Conservation (phyloP, 2,888 invertebrate species). For the Augiades crinisus region DNA sequence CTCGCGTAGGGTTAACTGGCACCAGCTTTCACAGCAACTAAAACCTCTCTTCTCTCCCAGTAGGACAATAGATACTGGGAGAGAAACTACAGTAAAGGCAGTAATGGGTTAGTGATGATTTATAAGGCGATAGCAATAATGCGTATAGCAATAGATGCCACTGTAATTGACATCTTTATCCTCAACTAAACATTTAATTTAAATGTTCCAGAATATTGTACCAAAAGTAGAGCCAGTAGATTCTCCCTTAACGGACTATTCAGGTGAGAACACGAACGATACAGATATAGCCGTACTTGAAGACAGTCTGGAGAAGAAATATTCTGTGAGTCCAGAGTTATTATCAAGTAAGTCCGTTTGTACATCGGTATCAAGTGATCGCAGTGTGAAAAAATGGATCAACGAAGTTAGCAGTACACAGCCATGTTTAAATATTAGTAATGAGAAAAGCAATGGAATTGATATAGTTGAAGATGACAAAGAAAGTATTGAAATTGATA, state of each 20-base stretch:
- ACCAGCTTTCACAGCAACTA: too few relatives aligned
- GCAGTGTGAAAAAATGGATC: slow-evolving; percentile 60
- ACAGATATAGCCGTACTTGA: slow-evolving; percentile 64
- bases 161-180: too few relatives aligned
- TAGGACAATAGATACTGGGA: too few relatives aligned
- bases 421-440: slow-evolving; percentile 54
- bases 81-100: too few relatives aligned
- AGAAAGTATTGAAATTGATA: slow-evolving; percentile 69
- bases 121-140: too few relatives aligned
- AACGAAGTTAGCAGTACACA: slow-evolving; percentile 74
- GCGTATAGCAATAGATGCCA: too few relatives aligned
- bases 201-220: slow-evolving; percentile 57
- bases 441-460: slow-evolving; percentile 50
- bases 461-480: slow-evolving; percentile 54
- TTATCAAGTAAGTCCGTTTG: slow-evolving; percentile 46
- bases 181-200: too few relatives aligned
- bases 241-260: slow-evolving; percentile 67
- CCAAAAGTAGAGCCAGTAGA: slow-evolving; percentile 69
- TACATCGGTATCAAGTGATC: slow-evolving; percentile 42
- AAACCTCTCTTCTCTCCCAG: too few relatives aligned
- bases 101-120: too few relatives aligned
- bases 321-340: slow-evolving; percentile 45
- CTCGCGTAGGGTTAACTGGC: too few relatives aligned
- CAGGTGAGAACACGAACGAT: slow-evolving; percentile 68
- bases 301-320: slow-evolving; percentile 56